Evolutionary conservation across 2,113 vertebrate species (phyloP).

Genomic region (Oreochromis aureus): DNA sequence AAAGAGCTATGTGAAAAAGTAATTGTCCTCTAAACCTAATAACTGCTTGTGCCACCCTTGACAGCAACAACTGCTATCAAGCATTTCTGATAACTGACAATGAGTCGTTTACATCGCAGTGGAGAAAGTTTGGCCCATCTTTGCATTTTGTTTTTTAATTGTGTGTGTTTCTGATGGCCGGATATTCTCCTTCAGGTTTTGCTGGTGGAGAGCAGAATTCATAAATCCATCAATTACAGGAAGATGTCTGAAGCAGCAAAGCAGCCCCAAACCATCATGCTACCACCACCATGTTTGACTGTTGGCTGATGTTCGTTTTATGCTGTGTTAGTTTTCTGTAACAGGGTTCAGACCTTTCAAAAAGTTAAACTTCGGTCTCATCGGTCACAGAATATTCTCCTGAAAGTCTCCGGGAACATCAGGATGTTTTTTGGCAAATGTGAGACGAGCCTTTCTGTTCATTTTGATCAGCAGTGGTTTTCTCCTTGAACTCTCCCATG

Average conservation of each 20-base stretch:
- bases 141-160: not conserved
- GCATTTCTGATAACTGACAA: not conserved
- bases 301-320: not conserved
- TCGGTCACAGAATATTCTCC: not conserved
- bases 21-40: not conserved
- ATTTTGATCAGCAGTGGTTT: not conserved
- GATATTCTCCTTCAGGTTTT: not conserved
- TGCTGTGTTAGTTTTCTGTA: not conserved
- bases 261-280: not conserved
- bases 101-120: not conserved
- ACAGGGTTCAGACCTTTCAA: not conserved
- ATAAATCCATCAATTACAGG: not conserved
- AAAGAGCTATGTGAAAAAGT: not conserved
- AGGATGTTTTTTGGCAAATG: not conserved
- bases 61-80: not conserved
- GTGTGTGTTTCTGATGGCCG: not conserved
- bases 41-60: not conserved
- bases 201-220: not conserved
- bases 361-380: not conserved
- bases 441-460: not conserved
- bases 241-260: not conserved
- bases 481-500: not conserved
- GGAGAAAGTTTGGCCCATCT: not conserved
- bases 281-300: not conserved
- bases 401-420: not conserved